Percentiles rank a stretch among this genome's conserved stretches.
These are phyloP conservation scores for Trisateles emortualis DNA, from an alignment of 2,888 invertebrate genomes.

Conservation along the genomic window DNA sequence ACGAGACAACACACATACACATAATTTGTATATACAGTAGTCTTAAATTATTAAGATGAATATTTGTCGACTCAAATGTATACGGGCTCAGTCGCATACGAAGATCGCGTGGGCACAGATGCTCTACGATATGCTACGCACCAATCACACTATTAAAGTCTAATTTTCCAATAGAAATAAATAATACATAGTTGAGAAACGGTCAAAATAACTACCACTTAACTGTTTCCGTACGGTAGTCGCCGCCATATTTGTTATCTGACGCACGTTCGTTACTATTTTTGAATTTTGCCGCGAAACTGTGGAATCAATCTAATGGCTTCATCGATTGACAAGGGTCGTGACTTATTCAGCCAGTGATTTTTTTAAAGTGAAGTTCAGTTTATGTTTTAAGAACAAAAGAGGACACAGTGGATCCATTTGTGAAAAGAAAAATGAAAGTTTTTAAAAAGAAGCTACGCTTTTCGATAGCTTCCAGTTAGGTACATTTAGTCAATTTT, in stretches of 20 bases:
- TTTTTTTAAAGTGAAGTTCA: slow-evolving; percentile 34
- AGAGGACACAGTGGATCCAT: slow-evolving; percentile 72
- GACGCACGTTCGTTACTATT: slow-evolving; percentile 65
- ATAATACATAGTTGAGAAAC: slow-evolving; percentile 70
- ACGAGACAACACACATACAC: slow-evolving; percentile 55
- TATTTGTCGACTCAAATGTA: slow-evolving; percentile 76
- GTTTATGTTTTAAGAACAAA: slow-evolving; percentile 27
- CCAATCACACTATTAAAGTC: slow-evolving; percentile 75
- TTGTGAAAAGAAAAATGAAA: slow-evolving; percentile 83
- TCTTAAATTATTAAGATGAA: slow-evolving; percentile 82
- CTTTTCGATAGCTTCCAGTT: slow-evolving; percentile 74
- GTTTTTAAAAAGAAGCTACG: slow-evolving; percentile 82
- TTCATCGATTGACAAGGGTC: slow-evolving; percentile 60
- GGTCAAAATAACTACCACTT: slow-evolving; percentile 77
- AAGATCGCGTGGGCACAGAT: slow-evolving; percentile 76
- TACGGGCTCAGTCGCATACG: slow-evolving; percentile 72
- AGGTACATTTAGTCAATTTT: slow-evolving; percentile 51
- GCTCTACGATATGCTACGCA: slow-evolving; percentile 63
- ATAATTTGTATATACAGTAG: slow-evolving; percentile 60
- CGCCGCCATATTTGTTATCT: slow-evolving; percentile 67
- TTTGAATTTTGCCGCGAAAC: slow-evolving; percentile 72
- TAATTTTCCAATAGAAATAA: slow-evolving; percentile 85
- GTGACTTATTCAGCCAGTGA: slow-evolving; percentile 53
- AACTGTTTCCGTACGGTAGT: slow-evolving; percentile 64
- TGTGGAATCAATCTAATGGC: slow-evolving; percentile 62